Evolutionary conservation across 1,140 invertebrate species (phyloP), one percentile per base, ranked within the genome.

Genomic region (Doryteuthis pealeii): DNA sequence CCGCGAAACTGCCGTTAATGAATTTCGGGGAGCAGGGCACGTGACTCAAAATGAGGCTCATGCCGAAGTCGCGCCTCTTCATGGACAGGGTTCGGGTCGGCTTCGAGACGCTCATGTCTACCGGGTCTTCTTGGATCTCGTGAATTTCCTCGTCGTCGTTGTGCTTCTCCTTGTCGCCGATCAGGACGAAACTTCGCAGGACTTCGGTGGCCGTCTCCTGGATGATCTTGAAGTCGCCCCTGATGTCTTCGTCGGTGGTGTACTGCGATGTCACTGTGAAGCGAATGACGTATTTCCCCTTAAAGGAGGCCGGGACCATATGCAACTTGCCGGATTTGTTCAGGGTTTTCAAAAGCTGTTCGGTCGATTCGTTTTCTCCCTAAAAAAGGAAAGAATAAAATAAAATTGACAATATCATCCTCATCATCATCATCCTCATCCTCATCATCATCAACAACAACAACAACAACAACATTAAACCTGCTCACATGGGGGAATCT

Each of bases 11-110:
- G 0, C 95, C 97, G 82, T 98, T 98, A 10, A 98, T 95, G 28
- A 99, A 94, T 89, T 98, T 98, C 0, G 97, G 96, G 32, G 96
- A 97, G 92, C 97, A 96, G 1, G 96, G 96, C 85, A 94, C 95
- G 87, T 98, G 98, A 78, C 89, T 89, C 14, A 97, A 93, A 32
- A 99, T 88, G 26, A 99, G 89, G 86, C 96, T 98, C 22, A 96
- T 96, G 14, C 96, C 96, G 83, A 97, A 98, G 68, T 94, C 83
- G 70, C 82, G 84, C 31, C 80, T 79, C 72, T 81, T 81, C 31
- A 79, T 54, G 28, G 70, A 72, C 4, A 71, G 71, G 18, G 74
- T 71, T 35, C 77, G 76, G 65, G 70, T 35, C 31, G 73, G 32
- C 62, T 71, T 65, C 54, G 43, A 77, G 28, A 30, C 26, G 31